Percentiles rank a stretch among this genome's conserved stretches.
These are phyloP conservation scores for Myotis davidii DNA, from an alignment of 2,113 vertebrate genomes.

Conservation along the genomic window DNA sequence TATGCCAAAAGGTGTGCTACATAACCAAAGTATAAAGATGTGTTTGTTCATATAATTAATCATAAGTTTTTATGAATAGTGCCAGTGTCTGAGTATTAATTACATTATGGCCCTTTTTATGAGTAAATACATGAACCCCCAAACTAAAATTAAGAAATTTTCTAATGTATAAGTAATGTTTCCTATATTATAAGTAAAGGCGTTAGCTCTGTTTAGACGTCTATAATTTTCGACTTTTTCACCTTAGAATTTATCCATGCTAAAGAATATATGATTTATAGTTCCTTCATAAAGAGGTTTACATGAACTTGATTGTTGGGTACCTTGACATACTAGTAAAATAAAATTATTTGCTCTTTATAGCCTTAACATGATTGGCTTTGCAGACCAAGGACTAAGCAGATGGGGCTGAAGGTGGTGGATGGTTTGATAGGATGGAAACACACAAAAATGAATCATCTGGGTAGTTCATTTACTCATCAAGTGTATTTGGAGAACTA, in stretches of 20 bases:
- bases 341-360: conserved; percentile 1
- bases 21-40: not conserved
- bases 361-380: not conserved
- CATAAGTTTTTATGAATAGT: not conserved
- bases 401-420: not conserved
- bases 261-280: conserved; percentile 7
- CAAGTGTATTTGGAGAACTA: conserved; percentile 1
- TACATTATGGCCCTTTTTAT: not conserved
- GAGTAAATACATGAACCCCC: not conserved
- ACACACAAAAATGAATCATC: not conserved
- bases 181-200: not conserved
- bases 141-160: conserved; percentile 25
- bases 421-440: not conserved
- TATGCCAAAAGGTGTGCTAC: not conserved
- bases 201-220: not conserved
- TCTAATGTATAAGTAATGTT: not conserved
- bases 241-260: not conserved
- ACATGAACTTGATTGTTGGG: not conserved
- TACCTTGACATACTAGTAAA: not conserved
- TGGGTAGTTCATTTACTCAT: not conserved
- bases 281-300: not conserved
- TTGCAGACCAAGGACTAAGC: not conserved
- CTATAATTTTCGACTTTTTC: not conserved
- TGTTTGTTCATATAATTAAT: not conserved
- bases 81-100: not conserved